Conservation (phyloP, 1,140 invertebrate species). For the Scaptodrosophila lebanonensis region DNA sequence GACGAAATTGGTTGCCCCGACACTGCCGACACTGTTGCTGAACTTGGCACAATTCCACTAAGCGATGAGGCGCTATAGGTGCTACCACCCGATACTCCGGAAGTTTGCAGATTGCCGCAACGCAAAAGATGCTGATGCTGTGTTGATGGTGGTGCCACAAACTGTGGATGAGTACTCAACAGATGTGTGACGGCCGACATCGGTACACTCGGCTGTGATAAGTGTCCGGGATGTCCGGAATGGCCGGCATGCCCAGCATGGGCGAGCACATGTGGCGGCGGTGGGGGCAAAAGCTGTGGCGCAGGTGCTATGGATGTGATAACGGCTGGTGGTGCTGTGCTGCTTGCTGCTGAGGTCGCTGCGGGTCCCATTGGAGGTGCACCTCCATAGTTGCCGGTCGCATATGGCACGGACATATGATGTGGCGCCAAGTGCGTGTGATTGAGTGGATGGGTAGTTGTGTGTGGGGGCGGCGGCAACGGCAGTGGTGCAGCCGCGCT, state of each 20-base stretch:
- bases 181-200: constrained; percentile 49
- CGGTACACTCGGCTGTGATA: constrained; percentile 7
- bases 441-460: constrained; percentile 19
- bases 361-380: constrained; percentile 9
- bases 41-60: constrained; percentile 37
- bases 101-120: constrained; percentile 25
- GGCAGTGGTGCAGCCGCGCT: no score
- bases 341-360: constrained; percentile 34
- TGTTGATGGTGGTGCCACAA: constrained; percentile 15
- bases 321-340: constrained; percentile 14
- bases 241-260: constrained; percentile 43
- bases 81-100: constrained; percentile 1
- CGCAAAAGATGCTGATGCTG: constrained; percentile 39
- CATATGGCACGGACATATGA: constrained; percentile 30
- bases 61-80: constrained; percentile 37
- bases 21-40: constrained; percentile 35
- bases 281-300: constrained; percentile 41
- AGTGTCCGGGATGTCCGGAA: constrained; percentile 15
- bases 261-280: constrained; percentile 43
- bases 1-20: constrained; percentile 30
- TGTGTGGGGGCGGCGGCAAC: constrained; percentile 25
- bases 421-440: constrained; percentile 35
- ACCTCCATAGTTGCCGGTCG: constrained; percentile 21
- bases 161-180: constrained; percentile 44
- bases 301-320: constrained; percentile 13